phyloP scores from a whole-genome alignment of 2,888 invertebrate genomes.

The Diplazon laetatorius region DNA sequence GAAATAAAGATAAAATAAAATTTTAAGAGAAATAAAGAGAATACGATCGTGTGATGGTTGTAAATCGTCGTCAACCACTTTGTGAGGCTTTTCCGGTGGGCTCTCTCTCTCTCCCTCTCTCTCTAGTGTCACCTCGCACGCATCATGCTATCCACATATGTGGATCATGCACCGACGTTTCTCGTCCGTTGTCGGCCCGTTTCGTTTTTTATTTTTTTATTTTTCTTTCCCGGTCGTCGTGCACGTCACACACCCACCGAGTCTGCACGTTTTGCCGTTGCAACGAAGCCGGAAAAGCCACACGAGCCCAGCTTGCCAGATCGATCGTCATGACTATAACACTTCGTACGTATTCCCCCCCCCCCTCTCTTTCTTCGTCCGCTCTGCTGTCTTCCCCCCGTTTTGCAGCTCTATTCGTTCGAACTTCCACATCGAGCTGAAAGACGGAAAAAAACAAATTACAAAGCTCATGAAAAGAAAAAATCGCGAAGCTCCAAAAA shows the following conservation, averaged over 20 bases:
- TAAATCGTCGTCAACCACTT: constrained; percentile 27
- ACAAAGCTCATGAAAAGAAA: constrained; percentile 4
- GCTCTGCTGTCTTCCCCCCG: not conserved
- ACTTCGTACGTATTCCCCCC: not conserved
- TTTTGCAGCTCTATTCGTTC: constrained; percentile 1
- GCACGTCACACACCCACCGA: not conserved
- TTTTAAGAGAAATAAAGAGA: too few species aligned
- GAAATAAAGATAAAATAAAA: too few species aligned
- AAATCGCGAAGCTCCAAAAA: constrained; percentile 1
- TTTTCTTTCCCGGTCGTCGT: not conserved
- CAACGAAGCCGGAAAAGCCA: constrained; percentile 34
- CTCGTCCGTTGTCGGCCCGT: not conserved
- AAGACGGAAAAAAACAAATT: constrained; percentile 21
- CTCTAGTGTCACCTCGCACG: constrained; percentile 16
- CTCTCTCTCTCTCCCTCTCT: too few species aligned
- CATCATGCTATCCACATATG: constrained; percentile 11
- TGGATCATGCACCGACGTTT: not conserved
- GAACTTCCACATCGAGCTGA: constrained; percentile 21
- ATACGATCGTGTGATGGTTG: constrained; percentile 20
- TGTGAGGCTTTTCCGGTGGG: constrained; percentile 14
- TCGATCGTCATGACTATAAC: constrained; percentile 20
- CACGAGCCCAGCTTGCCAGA: constrained; percentile 11
- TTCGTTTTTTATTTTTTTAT: not conserved
- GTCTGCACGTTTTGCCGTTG: constrained; percentile 36
- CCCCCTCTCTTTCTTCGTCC: not conserved